A percentile compares a stretch with the other conserved stretches of the same genome.
Evolutionary conservation across 1,140 invertebrate species (phyloP).

Genomic region (Drosophila simulans): DNA sequence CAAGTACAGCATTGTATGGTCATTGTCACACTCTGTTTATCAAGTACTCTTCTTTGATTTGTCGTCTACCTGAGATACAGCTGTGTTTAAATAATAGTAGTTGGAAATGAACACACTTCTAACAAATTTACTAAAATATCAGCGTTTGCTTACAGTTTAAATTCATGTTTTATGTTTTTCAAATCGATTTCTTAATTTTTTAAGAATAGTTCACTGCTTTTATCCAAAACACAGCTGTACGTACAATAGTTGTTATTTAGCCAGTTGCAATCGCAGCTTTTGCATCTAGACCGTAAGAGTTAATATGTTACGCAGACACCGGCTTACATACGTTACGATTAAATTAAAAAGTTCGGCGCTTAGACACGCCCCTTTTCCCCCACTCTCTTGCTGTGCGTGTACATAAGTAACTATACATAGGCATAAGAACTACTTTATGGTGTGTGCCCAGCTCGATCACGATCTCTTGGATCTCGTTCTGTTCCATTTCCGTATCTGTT

Average conservation of each 20-base stretch:
- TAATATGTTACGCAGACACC: conserved; percentile 37
- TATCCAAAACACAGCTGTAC: not conserved
- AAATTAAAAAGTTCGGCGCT: conserved; percentile 32
- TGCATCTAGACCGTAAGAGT: conserved; percentile 48
- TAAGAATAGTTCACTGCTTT: no score
- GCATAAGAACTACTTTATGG: conserved; percentile 21
- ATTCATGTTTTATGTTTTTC: no score
- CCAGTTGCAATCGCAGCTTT: conserved; percentile 48
- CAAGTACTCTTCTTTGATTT: conserved; percentile 48
- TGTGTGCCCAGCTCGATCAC: conserved; percentile 39
- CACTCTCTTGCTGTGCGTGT: conserved; percentile 42
- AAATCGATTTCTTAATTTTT: not conserved
- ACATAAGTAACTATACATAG: conserved; percentile 30
- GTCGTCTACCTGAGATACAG: conserved; percentile 26
- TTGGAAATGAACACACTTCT: not conserved
- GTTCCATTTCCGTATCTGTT: conserved; percentile 35
- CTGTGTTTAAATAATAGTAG: conserved; percentile 6
- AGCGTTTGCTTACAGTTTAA: not conserved
- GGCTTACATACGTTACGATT: conserved; percentile 41
- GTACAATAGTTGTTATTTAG: conserved; percentile 33
- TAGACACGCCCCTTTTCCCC: conserved; percentile 32
- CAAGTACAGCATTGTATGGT: conserved; percentile 44
- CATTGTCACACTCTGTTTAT: conserved; percentile 68
- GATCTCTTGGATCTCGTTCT: conserved; percentile 27
- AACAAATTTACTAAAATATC: not conserved